phyloP scores from a whole-genome alignment of 2,797 vertebrate species.

The Squalus acanthias region DNA sequence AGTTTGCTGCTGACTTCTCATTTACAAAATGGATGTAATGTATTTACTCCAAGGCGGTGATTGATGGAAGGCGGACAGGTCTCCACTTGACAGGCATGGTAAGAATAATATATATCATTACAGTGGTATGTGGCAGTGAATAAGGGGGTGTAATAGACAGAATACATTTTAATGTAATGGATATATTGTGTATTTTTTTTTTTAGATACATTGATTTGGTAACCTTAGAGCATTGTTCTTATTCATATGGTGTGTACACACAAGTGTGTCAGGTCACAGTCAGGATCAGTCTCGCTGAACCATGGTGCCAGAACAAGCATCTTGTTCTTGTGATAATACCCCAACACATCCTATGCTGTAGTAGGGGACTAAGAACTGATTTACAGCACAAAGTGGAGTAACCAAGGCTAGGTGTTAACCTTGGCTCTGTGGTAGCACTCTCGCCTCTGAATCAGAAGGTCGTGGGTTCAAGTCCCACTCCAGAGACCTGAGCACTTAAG shows the following conservation, averaged over 20 bases:
- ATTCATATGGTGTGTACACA: background rate
- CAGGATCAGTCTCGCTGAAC: background rate
- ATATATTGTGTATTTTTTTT: background rate
- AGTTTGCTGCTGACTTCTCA: background rate
- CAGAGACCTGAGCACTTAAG: background rate
- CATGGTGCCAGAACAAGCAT: background rate
- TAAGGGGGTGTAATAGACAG: background rate
- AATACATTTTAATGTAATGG: background rate
- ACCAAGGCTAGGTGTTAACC: background rate
- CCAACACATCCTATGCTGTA: background rate
- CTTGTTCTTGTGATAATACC: background rate
- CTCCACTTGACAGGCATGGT: background rate
- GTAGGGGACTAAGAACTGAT: background rate
- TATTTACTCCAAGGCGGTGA: background rate
- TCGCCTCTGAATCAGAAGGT: background rate
- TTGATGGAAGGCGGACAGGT: background rate
- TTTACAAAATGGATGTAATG: background rate
- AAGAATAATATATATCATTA: background rate
- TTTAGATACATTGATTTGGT: background rate
- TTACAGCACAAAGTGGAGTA: background rate
- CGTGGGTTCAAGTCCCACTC: background rate
- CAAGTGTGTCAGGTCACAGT: background rate
- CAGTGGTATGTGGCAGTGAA: background rate
- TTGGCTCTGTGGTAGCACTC: background rate
- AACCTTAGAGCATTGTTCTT: background rate